These are phyloP conservation scores for Tetrao urogallus DNA, from an alignment of 2,113 vertebrate genomes.

Conservation along the genomic window DNA sequence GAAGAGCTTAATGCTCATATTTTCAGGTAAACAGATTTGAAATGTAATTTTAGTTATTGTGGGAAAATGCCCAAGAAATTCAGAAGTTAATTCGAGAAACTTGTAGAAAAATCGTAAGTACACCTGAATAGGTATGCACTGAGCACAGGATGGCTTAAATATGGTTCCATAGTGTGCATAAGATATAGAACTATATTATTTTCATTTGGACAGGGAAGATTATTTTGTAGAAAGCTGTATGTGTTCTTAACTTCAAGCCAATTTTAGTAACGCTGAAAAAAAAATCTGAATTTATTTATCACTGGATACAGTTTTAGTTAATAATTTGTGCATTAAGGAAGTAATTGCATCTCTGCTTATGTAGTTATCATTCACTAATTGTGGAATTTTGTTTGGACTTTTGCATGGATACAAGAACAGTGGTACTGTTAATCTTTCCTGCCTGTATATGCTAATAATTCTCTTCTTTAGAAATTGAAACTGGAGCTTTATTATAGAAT, in stretches of 20 bases:
- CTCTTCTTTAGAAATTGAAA: not conserved
- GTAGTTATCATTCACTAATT: not conserved
- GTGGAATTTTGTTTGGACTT: not conserved
- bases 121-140: not conserved
- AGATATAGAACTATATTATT: not conserved
- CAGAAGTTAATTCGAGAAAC: not conserved
- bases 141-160: not conserved
- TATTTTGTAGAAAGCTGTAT: not conserved
- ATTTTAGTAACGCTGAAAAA: not conserved
- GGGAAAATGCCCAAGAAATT: not conserved
- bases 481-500: not conserved
- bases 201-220: not conserved
- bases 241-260: not conserved
- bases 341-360: not conserved
- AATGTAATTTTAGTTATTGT: not conserved
- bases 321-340: not conserved
- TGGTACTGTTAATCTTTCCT: not conserved
- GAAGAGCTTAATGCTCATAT: not conserved
- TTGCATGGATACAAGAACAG: not conserved
- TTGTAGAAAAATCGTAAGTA: not conserved
- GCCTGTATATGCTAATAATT: not conserved
- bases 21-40: not conserved
- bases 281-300: not conserved
- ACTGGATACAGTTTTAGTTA: not conserved
- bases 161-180: not conserved